Evolutionary conservation across 2,888 invertebrate species (phyloP).

Genomic region (Platycheirus albimanus): DNA sequence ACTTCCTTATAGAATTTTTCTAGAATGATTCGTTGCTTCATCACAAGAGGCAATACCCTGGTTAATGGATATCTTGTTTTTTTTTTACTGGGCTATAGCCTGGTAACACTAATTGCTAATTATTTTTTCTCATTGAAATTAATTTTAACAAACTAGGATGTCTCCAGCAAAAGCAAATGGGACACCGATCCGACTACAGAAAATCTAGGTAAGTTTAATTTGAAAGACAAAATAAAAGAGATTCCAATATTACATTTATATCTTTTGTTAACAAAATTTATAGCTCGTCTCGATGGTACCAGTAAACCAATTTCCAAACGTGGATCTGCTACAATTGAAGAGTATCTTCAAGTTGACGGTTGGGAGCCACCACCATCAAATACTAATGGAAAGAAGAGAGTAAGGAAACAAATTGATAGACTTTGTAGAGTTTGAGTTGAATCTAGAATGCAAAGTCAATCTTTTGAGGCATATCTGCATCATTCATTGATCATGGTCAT

Average conservation of each 20-base stretch:
- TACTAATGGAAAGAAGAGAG: slow-evolving; percentile 93
- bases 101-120: slow-evolving; percentile 22
- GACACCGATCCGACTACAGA: slow-evolving; percentile 92
- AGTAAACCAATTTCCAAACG: slow-evolving; percentile 87
- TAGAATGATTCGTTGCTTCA: too few relatives aligned
- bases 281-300: slow-evolving; percentile 97
- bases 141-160: slow-evolving; percentile 78
- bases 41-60: too few relatives aligned
- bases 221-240: not conserved
- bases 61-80: too few relatives aligned
- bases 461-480: too few relatives aligned
- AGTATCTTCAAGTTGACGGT: slow-evolving; percentile 93
- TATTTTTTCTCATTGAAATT: slow-evolving; percentile 30
- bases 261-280: slow-evolving; percentile 72
- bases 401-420: slow-evolving; percentile 84
- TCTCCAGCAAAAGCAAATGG: slow-evolving; percentile 91
- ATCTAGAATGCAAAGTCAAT: not conserved
- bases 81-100: not conserved
- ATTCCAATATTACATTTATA: too few relatives aligned
- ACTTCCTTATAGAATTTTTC: too few relatives aligned
- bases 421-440: slow-evolving; percentile 1
- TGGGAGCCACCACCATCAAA: slow-evolving; percentile 85
- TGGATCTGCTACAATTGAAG: slow-evolving; percentile 90
- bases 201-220: slow-evolving; percentile 90
- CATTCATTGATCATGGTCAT: too few relatives aligned